Base-by-base conservation (phyloP, 2,113 vertebrate species). In the Ptilonorhynchus violaceus region DNA sequence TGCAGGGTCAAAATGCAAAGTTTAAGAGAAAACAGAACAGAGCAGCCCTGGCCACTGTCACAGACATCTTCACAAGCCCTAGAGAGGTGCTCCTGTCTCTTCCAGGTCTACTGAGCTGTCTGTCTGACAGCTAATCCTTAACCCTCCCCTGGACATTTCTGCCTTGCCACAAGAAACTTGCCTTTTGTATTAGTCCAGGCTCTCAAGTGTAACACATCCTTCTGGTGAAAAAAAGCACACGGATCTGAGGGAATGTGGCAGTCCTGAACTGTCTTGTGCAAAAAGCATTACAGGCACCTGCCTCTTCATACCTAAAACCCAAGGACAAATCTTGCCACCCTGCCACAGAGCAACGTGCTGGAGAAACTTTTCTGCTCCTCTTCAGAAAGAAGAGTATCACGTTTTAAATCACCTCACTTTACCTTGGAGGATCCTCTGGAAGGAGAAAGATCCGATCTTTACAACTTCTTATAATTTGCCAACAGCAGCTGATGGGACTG, bases 401-500 rank as follows among this genome's bases (percentile, higher is more conserved):
- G 2, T 50, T 52, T 37, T 42, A 72, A 35, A 47, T 19, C 59
- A 19, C 14, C 0, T 3, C 4, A 7, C 30, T 59, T 37, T n/a
- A 10, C 20, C 59, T 27, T 9, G 25, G 13, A 73, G 16, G 17
- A 39, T 21, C 27, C 25, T 25, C 33, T 10, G 44, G 44, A 46
- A 52, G 22, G 42, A 41, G 27, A 53, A 30, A 5, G 25, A 30
- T 14, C 4, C 13, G 4, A 14, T 25, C 39, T 69, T 74, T 50
- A 25, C 50, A 39, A 9, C 2, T 31, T 15, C 8, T 60, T 12
- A 14, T 3, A 33, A n/a, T 28, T 30, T 13, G 30, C 20, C 50
- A 8, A 2, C 4, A 6, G 53, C 33, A 72, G 58, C 17, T 41
- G 37, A 6, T 0, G 13, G 44, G 10, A 13, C 14, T 3, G 21